Evolutionary conservation across 2,888 invertebrate species (phyloP), one percentile per base, ranked within the genome.

Genomic region (Drosophila atripex): DNA sequence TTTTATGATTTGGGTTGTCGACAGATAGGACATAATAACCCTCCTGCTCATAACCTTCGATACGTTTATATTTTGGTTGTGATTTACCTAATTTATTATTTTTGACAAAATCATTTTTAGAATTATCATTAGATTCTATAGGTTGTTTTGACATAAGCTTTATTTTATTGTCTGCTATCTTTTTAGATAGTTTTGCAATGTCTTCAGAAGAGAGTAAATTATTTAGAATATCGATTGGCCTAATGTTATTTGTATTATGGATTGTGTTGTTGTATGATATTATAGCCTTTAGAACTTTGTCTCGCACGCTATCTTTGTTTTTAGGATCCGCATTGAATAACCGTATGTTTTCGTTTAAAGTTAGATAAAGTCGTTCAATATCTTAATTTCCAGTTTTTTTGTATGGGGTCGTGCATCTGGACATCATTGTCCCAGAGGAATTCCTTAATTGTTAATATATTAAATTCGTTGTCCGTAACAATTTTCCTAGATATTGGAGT

Each of bases 151-250:
- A 38, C 38, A n/a, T 14, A 38, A 38, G 7, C 14, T 38, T n/a
- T n/a, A n/a, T 38, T 38, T 14, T 38, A 38, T 38, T 38, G 38
- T 38, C 38, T 38, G n/a, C 38, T 38, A 38, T 38, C 14, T 38
- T 38, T 14, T 38, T 14, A 38, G 38, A 38, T 38, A 38, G 38
- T 38, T 14, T 38, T 38, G 6, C 38, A 14, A 38, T 38, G 38
- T 38, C 38, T 38, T 38, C n/a, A 38, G n/a, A 38, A 38, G 38
- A 38, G 38, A 38, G 38, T 38, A 14, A 38, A 38, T 38, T 38
- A 38, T 38, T 38, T 38, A 38, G n/a, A 38, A 38, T 38, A 38
- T 38, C n/a, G 38, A 38, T 38, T 38, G 38, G 38, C n/a, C 38
- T 38, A 38, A n/a, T 38, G 38, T 38, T n/a, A 38, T 14, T n/a